Percentiles rank a stretch among this genome's conserved stretches.
phyloP scores from a whole-genome alignment of 2,888 invertebrate genomes.

The Ernsta delagoae region DNA sequence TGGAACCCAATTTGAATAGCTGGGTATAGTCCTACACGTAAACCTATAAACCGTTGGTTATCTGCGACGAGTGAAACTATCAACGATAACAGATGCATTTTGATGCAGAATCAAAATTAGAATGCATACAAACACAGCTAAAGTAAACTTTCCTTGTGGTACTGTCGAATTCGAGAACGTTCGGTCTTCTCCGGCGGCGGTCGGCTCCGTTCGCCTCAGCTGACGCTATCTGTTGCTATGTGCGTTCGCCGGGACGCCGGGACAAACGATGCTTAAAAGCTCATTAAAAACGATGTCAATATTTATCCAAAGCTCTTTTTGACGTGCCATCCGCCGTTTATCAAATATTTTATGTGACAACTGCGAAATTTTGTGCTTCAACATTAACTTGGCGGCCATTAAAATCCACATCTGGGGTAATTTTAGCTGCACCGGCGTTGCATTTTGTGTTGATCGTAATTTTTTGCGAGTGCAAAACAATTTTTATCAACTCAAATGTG shows the following conservation, averaged over 20 bases:
- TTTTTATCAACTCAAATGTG: constrained; percentile 2
- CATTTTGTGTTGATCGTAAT: background rate
- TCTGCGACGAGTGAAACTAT: constrained; percentile 25
- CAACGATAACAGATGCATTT: constrained; percentile 35
- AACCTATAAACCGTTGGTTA: constrained; percentile 9
- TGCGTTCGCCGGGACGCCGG: constrained; percentile 63
- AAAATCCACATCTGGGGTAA: constrained; percentile 9
- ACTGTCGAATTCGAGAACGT: constrained; percentile 54
- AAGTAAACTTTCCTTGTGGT: constrained; percentile 33
- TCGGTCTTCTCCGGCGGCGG: constrained; percentile 53
- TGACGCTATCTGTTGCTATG: constrained; percentile 81
- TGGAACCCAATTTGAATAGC: no score
- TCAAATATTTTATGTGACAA: constrained; percentile 24
- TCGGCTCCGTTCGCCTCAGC: constrained; percentile 59
- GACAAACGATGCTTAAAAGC: constrained; percentile 55
- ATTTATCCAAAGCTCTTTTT: constrained; percentile 2
- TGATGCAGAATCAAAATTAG: constrained; percentile 35
- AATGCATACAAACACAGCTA: constrained; percentile 29
- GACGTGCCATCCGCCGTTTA: constrained; percentile 8
- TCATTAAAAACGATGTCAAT: constrained; percentile 15
- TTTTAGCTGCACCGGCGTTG: constrained; percentile 11
- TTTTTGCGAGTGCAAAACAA: background rate
- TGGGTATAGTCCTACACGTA: background rate
- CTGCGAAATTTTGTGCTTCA: constrained; percentile 14
- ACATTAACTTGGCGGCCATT: constrained; percentile 20